Conservation (phyloP, 2,888 invertebrate genomes). For the Dasypolia templi region DNA sequence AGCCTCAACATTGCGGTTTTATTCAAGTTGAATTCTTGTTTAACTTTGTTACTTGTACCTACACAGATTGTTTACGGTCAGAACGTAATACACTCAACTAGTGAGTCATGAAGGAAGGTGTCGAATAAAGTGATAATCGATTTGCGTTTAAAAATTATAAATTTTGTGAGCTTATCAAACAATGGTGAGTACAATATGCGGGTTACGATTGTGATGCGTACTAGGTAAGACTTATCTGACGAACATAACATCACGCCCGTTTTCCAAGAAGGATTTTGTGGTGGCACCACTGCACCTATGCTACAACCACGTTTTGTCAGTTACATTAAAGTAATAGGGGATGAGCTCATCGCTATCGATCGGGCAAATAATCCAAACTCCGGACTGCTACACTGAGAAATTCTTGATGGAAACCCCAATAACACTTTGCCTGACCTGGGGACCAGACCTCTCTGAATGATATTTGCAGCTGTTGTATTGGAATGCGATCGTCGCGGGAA, state of each 20-base stretch:
- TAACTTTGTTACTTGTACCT: conserved; percentile 61
- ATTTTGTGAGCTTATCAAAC: conserved; percentile 19
- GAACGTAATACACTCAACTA: conserved; percentile 52
- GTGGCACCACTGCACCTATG: neutral
- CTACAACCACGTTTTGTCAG: neutral
- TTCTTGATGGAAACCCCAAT: neutral
- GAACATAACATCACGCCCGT: no score
- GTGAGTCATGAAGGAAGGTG: conserved; percentile 21
- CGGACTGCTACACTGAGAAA: neutral
- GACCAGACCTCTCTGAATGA: no score
- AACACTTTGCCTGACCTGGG: neutral
- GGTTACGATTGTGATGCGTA: neutral
- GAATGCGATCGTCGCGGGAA: no score
- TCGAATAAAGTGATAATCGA: conserved; percentile 22
- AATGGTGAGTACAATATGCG: neutral
- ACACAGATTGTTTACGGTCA: conserved; percentile 62
- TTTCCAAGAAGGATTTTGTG: rapidly evolving
- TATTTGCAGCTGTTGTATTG: no score
- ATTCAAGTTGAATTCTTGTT: conserved; percentile 51
- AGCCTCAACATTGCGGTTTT: conserved; percentile 38
- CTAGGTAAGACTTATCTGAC: neutral
- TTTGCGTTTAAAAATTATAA: conserved; percentile 24
- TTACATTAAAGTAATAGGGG: neutral
- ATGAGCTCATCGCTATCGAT: neutral
- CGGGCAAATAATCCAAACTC: neutral